These are phyloP conservation scores for Clamator glandarius DNA, from an alignment of 2,797 vertebrate genomes.

Conservation along the genomic window DNA sequence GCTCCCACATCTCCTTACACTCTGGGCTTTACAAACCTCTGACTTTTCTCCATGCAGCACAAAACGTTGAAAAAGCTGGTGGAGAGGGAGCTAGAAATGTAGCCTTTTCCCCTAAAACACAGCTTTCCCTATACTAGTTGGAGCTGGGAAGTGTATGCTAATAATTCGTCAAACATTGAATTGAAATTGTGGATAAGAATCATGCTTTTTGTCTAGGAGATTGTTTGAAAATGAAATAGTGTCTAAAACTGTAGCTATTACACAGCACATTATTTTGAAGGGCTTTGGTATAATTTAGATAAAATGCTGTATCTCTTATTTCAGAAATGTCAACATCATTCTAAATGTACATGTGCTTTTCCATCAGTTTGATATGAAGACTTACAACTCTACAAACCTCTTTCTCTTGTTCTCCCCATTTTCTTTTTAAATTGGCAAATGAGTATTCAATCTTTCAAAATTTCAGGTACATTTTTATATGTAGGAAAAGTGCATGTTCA, in stretches of 20 bases:
- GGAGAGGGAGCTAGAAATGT: background rate
- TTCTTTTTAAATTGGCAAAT: conserved; percentile 42
- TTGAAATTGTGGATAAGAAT: conserved; percentile 19
- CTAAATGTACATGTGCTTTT: background rate
- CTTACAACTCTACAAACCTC: background rate
- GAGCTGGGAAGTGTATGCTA: background rate
- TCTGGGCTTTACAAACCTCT: background rate
- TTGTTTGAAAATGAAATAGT: conserved; percentile 36
- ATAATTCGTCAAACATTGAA: background rate
- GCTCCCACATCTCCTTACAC: rapidly evolving
- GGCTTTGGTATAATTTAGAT: conserved; percentile 45
- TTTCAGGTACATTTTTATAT: background rate
- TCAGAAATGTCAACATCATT: conserved; percentile 44
- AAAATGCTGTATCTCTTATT: conserved; percentile 14
- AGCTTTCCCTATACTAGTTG: background rate
- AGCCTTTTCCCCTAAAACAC: background rate
- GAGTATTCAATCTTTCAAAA: background rate
- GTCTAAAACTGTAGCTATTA: conserved; percentile 39
- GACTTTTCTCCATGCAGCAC: rapidly evolving
- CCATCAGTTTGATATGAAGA: background rate
- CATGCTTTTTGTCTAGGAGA: conserved; percentile 29
- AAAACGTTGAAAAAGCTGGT: background rate
- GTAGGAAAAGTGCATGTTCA: background rate
- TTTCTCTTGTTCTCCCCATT: background rate
- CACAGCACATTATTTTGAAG: conserved; percentile 44